These are phyloP conservation scores for Ramphastos sulfuratus DNA, from an alignment of 2,113 vertebrate genomes.

Conservation along the genomic window DNA sequence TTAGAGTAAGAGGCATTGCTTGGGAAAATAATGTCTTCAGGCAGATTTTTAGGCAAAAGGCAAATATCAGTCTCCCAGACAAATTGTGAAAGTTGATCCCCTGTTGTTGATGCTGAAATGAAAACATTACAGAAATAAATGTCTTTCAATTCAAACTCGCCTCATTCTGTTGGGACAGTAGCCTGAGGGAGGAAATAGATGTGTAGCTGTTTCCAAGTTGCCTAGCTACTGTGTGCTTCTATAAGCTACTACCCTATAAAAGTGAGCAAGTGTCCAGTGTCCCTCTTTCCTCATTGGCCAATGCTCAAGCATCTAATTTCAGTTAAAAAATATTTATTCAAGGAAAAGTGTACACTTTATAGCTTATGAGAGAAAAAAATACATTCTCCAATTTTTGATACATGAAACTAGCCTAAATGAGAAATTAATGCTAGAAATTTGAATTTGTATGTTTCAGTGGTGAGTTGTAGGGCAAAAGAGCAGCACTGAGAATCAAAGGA, in stretches of 20 bases:
- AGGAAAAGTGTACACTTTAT: not conserved
- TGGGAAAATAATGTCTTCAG: not conserved
- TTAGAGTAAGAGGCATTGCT: not conserved
- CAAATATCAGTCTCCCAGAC: not conserved
- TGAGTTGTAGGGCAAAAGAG: not conserved
- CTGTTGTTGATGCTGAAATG: not conserved
- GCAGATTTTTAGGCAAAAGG: not conserved
- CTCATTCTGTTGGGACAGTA: not conserved
- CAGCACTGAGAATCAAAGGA: not conserved
- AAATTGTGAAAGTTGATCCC: not conserved
- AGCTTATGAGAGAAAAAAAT: not conserved
- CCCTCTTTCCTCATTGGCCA: not conserved
- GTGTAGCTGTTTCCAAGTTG: not conserved
- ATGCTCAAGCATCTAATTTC: not conserved
- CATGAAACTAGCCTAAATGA: not conserved
- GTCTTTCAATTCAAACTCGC: not conserved
- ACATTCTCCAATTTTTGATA: not conserved
- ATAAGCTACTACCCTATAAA: not conserved
- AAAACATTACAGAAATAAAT: slow-evolving; percentile 12
- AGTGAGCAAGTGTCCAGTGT: not conserved
- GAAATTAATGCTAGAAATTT: not conserved
- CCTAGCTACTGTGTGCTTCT: not conserved
- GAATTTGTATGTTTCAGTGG: not conserved
- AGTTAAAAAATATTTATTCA: not conserved
- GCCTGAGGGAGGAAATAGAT: not conserved